Percentiles rank a stretch among this genome's conserved stretches.
These are phyloP conservation scores for Taphrorychus bicolor DNA, from an alignment of 2,888 invertebrate species.

Conservation along the genomic window DNA sequence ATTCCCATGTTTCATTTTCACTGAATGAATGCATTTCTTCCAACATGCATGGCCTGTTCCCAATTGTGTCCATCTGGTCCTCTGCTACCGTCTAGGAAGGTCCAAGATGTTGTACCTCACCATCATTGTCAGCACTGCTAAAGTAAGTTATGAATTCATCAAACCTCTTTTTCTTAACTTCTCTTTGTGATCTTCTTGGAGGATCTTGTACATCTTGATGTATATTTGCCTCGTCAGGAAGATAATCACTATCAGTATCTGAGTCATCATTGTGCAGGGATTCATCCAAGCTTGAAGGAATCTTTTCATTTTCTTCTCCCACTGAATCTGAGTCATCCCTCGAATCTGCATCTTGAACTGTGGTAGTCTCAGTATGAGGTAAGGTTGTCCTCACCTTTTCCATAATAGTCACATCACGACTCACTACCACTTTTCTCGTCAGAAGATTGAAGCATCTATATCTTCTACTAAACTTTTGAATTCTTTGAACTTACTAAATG, in stretches of 20 bases:
- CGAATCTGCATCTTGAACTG: conserved; percentile 40
- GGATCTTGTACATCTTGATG: not conserved
- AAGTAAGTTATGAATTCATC: conserved; percentile 37
- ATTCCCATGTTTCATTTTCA: conserved; percentile 41
- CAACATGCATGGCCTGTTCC: conserved; percentile 46
- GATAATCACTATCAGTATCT: not conserved
- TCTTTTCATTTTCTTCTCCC: conserved; percentile 9
- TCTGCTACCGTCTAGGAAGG: conserved; percentile 33
- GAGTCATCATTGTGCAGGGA: not conserved
- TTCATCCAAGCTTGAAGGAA: not conserved
- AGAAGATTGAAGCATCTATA: not conserved
- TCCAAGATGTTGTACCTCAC: too few species aligned
- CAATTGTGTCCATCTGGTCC: conserved; percentile 42
- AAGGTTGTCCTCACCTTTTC: not conserved
- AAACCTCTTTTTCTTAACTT: conserved; percentile 14
- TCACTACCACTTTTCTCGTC: not conserved
- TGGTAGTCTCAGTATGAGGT: conserved; percentile 9
- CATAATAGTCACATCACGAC: not conserved
- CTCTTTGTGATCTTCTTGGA: conserved; percentile 32
- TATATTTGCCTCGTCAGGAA: not conserved
- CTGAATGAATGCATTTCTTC: conserved; percentile 49
- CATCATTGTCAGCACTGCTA: conserved; percentile 20
- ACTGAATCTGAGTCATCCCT: conserved; percentile 15
- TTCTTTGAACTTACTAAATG: conserved; percentile 43
- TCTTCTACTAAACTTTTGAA: conserved; percentile 48